Percentiles rank a stretch among this genome's conserved stretches.
phyloP scores from a whole-genome alignment of 2,797 vertebrate genomes.

The Avahi laniger region DNA sequence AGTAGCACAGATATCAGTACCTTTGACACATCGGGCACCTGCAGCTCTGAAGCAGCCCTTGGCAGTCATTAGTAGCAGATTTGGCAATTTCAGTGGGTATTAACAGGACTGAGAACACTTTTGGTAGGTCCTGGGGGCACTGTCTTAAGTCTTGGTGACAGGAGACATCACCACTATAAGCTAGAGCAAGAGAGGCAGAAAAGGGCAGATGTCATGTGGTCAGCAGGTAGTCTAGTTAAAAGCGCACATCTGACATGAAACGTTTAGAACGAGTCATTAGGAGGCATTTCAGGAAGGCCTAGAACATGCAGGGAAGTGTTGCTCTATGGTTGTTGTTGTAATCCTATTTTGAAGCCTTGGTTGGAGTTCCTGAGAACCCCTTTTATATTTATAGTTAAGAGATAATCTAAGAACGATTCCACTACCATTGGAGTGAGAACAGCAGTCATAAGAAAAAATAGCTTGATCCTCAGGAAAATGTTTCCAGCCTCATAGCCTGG shows the following conservation, averaged over 20 bases:
- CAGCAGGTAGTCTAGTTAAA: neutral
- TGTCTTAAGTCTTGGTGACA: slow-evolving; percentile 33
- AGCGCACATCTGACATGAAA: neutral
- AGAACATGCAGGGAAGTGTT: neutral
- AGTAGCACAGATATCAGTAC: neutral
- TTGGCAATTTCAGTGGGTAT: neutral
- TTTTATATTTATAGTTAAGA: neutral
- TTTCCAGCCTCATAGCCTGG: neutral
- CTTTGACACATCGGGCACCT: slow-evolving; percentile 6
- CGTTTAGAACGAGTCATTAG: neutral
- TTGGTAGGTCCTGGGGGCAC: neutral
- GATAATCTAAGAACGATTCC: neutral
- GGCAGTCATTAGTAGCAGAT: neutral
- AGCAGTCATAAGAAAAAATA: neutral
- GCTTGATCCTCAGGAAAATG: neutral
- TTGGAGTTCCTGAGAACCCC: neutral
- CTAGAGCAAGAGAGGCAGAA: neutral
- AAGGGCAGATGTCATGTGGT: neutral
- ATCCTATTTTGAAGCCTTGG: neutral
- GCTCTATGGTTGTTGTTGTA: neutral
- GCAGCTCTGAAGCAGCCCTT: neutral
- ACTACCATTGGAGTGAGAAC: neutral
- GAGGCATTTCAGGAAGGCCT: neutral
- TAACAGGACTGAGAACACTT: neutral
- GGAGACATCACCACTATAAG: neutral